These are phyloP conservation scores for Xestia ashworthii DNA, from an alignment of 2,888 invertebrate genomes.

Conservation along the genomic window DNA sequence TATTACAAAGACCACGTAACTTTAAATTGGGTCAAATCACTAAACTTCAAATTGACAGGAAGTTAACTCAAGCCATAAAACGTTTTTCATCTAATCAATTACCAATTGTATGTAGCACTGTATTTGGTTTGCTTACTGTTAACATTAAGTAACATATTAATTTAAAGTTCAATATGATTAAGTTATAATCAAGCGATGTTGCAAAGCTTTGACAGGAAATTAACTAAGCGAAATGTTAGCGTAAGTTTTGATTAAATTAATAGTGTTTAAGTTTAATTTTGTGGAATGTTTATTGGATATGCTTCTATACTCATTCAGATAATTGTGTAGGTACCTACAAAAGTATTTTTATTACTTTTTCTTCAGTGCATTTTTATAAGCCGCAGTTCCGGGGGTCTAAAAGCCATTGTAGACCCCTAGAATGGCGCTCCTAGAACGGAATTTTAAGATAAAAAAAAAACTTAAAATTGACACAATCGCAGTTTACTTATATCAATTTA, in stretches of 20 bases:
- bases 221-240: neutral
- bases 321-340: no score
- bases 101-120: conserved; percentile 13
- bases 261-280: neutral
- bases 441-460: no score
- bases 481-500: no score
- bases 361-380: neutral
- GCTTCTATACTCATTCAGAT: neutral
- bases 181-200: conserved; percentile 4
- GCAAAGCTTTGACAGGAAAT: conserved; percentile 16
- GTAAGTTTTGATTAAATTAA: neutral
- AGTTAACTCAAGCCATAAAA: neutral
- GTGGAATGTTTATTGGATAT: neutral
- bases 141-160: neutral
- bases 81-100: conserved; percentile 21
- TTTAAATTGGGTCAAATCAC: neutral
- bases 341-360: neutral
- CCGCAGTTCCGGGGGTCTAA: neutral
- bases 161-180: conserved; percentile 24
- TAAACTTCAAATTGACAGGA: conserved; percentile 23
- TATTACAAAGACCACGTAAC: conserved; percentile 8
- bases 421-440: no score
- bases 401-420: no score
- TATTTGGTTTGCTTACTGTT: conserved; percentile 14
- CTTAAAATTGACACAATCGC: no score